Conservation (phyloP, 2,888 invertebrate species). For the Drosophila pseudotalamancana region DNA sequence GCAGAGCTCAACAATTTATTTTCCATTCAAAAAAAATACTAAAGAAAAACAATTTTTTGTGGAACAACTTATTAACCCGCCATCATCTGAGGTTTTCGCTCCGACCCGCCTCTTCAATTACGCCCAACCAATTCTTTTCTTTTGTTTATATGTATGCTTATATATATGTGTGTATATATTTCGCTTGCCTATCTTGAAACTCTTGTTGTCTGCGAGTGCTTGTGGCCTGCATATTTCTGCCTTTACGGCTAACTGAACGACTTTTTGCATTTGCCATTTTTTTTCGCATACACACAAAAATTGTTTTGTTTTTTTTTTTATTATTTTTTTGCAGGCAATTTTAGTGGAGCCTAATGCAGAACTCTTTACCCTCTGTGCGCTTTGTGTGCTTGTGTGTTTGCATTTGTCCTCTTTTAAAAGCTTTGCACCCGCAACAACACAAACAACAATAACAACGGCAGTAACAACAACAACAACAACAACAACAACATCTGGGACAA, state of each 20-base stretch:
- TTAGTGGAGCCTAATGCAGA: slow-evolving; percentile 47
- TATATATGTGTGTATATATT: slow-evolving; percentile 14
- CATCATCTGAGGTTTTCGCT: slow-evolving; percentile 9
- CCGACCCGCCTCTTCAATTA: slow-evolving; percentile 28
- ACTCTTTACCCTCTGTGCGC: slow-evolving; percentile 5
- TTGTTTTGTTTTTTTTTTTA: slow-evolving; percentile 1
- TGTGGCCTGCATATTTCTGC: slow-evolving; percentile 70
- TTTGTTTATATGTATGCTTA: slow-evolving; percentile 20
- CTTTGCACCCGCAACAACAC: slow-evolving; percentile 55
- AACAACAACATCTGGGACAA: slow-evolving; percentile 48
- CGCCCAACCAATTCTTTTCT: slow-evolving; percentile 11
- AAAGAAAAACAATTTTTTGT: slow-evolving; percentile 15
- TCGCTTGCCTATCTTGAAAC: slow-evolving; percentile 26
- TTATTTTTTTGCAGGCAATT: slow-evolving; percentile 42
- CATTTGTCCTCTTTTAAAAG: slow-evolving; percentile 55
- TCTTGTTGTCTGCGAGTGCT: slow-evolving; percentile 58
- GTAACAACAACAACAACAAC: slow-evolving; percentile 46
- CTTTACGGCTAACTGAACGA: slow-evolving; percentile 56
- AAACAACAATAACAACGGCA: slow-evolving; percentile 33
- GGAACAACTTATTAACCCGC: slow-evolving; percentile 44
- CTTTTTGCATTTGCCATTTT: slow-evolving; percentile 63
- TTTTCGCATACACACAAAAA: slow-evolving; percentile 27
- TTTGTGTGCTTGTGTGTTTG: slow-evolving; percentile 33
- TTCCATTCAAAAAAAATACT: neutral
- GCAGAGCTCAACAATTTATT: slow-evolving; percentile 6